Conservation (phyloP, 2,113 vertebrate genomes). For the Chaenogobius annularis region DNA sequence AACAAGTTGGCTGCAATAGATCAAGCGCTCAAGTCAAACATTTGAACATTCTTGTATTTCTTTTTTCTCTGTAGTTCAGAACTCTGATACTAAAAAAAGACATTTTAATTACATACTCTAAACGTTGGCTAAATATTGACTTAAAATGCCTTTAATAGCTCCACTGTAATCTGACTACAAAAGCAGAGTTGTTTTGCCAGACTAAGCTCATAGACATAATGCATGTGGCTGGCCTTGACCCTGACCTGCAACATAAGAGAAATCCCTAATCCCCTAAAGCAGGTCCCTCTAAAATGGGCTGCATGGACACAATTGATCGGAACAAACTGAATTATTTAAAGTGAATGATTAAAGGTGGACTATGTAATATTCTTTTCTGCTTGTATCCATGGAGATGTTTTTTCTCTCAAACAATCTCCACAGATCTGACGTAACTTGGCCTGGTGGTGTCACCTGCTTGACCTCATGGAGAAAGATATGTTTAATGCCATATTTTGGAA, state of each 20-base stretch:
- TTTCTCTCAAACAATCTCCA: no score
- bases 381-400: no score
- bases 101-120: background rate
- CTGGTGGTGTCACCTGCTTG: background rate
- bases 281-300: conserved; percentile 1
- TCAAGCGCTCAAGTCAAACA: no score
- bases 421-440: background rate
- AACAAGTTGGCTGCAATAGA: no score
- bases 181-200: background rate
- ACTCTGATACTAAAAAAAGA: background rate
- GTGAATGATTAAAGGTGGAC: background rate
- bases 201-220: conserved; percentile 1
- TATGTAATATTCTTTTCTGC: background rate
- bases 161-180: background rate
- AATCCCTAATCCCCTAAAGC: conserved; percentile 7
- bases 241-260: background rate
- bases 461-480: background rate
- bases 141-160: background rate
- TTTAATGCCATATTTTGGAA: background rate
- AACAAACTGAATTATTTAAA: background rate
- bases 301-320: background rate
- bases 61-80: background rate
- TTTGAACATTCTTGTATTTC: background rate
- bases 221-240: conserved; percentile 6
- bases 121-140: background rate